A percentile compares a stretch with the other conserved stretches of the same genome.
Evolutionary conservation across 2,888 invertebrate genomes (phyloP).

Genomic region (Trissolcus japonicus): DNA sequence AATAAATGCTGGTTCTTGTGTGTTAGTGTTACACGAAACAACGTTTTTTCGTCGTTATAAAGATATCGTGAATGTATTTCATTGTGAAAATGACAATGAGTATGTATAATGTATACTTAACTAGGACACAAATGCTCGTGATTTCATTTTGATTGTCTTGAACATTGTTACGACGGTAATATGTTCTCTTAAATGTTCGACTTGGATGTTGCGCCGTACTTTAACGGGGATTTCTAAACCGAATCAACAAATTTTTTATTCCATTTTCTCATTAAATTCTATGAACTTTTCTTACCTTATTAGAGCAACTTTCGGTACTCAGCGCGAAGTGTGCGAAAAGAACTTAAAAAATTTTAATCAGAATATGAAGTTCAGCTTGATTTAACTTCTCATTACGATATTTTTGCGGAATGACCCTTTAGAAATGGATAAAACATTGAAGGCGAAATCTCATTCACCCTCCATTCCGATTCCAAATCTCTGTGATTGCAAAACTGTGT

Average conservation of each 20-base stretch:
- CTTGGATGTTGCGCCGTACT: conserved; percentile 24
- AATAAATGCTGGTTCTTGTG: conserved; percentile 24
- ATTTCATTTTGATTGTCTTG: conserved; percentile 33
- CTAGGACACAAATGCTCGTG: conserved; percentile 41
- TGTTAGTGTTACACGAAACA: conserved; percentile 38
- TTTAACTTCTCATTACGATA: conserved; percentile 36
- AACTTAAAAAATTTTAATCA: conserved; percentile 22
- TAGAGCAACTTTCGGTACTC: conserved; percentile 5
- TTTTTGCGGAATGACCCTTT: conserved; percentile 21
- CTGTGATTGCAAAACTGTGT: conserved; percentile 33
- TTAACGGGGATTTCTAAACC: conserved; percentile 10
- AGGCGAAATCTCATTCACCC: conserved; percentile 22
- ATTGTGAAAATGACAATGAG: conserved; percentile 30
- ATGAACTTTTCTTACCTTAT: conserved; percentile 2
- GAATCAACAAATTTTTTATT: conserved; percentile 6
- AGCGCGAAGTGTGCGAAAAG: neutral
- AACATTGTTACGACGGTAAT: conserved; percentile 28
- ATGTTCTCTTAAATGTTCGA: conserved; percentile 35
- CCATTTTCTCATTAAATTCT: neutral
- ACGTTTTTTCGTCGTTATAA: conserved; percentile 45
- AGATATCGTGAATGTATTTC: conserved; percentile 31
- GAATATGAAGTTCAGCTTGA: conserved; percentile 23
- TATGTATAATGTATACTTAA: conserved; percentile 42
- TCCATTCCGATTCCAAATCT: conserved; percentile 17
- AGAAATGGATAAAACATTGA: conserved; percentile 17